Evolutionary conservation across 1,140 invertebrate species (phyloP), one percentile per base, ranked within the genome.

Genomic region (Brachionus sp.): DNA sequence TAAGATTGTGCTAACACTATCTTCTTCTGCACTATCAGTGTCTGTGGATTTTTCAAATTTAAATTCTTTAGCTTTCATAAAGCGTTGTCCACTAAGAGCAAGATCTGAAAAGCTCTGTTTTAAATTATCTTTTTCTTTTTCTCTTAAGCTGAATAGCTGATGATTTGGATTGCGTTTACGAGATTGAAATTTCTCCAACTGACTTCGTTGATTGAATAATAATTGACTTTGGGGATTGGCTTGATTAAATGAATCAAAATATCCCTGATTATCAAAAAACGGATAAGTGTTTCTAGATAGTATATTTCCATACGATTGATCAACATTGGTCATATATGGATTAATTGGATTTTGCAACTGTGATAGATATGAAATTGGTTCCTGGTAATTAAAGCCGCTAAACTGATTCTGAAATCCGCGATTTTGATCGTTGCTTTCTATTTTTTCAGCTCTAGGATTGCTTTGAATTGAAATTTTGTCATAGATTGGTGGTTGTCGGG

Each of bases 81-180:
- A 75, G n/a, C 66, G 33, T 44, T 70, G 29, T 44, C 70, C 42
- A 23, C 25, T 75, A 13, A 13, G 39, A 4, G 33, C 5, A 25
- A 46, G 19, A 46, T 75, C 70, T 6, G 25, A 35, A 4, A 29
- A 42, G n/a, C 19, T 46, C 5, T 29, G 39, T 33, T 46, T 75
- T 9, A 75, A 23, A 75, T 75, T 75, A 50, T 42, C 19, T 75
- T 46, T 75, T 75, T 75, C 70, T 75, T 75, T 75, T 46, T 75
- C 70, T 75, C 42, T 75, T 46, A 46, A 13, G 46, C 23, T 75
- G 23, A 75, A 75, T 23, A 75, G 44, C 5, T 42, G 39, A 75
- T 75, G 70, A 29, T 44, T 46, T 9, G 70, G 70, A 25, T 75
- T 44, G 6, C 70, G n/a, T 13, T 75, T 75, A 10, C 70, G 19